Percentiles rank a stretch among this genome's conserved stretches.
Conservation (phyloP, 2,888 invertebrate species). For the Sphaerophoria rueppellii region DNA sequence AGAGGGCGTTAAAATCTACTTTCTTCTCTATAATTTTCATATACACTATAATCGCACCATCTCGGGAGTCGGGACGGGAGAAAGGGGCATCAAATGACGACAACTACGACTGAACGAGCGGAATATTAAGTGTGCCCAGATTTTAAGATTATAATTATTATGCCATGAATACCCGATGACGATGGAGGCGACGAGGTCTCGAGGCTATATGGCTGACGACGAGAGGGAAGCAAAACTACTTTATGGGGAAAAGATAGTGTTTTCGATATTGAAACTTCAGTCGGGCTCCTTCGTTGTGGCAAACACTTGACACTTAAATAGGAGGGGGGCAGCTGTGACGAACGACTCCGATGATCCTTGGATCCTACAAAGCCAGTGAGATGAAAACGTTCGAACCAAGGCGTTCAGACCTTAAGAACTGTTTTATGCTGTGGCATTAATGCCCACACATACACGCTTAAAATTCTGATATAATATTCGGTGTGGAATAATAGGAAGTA, state of each 20-base stretch:
- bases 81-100: not conserved
- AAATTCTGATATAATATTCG: slow-evolving; percentile 50
- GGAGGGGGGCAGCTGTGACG: slow-evolving; percentile 17
- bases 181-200: slow-evolving; percentile 17
- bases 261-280: slow-evolving; percentile 72
- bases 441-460: slow-evolving; percentile 48
- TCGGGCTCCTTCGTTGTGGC: slow-evolving; percentile 38
- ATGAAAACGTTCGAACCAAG: slow-evolving; percentile 9
- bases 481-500: slow-evolving; percentile 68
- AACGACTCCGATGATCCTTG: not conserved
- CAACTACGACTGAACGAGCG: slow-evolving; percentile 60
- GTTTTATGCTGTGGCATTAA: slow-evolving; percentile 28
- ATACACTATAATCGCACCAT: not conserved
- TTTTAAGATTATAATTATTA: slow-evolving; percentile 74
- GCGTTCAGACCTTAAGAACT: slow-evolving; percentile 38
- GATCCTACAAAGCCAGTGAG: not conserved
- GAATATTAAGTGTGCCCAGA: slow-evolving; percentile 73
- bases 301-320: slow-evolving; percentile 70
- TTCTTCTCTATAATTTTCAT: slow-evolving; percentile 10
- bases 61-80: too few species aligned
- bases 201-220: not conserved
- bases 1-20: slow-evolving; percentile 54
- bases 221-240: not conserved
- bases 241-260: slow-evolving; percentile 28
- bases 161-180: slow-evolving; percentile 71